phyloP scores from a whole-genome alignment of 2,797 vertebrate genomes.

The Eupleurogrammus muticus region DNA sequence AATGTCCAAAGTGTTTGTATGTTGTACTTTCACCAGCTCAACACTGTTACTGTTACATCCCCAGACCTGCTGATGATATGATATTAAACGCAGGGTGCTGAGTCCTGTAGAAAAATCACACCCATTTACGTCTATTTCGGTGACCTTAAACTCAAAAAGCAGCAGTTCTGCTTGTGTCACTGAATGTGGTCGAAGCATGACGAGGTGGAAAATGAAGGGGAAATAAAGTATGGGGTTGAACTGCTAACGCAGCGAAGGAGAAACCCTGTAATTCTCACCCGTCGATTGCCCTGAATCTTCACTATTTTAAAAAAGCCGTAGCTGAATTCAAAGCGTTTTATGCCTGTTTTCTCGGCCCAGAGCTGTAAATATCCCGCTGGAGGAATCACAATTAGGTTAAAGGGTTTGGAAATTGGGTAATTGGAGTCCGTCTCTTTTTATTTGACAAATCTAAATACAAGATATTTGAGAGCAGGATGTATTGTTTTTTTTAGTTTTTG shows the following conservation, averaged over 20 bases:
- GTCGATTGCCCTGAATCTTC: constrained; percentile 53
- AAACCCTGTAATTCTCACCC: constrained; percentile 66
- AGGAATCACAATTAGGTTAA: constrained; percentile 67
- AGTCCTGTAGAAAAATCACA: not conserved
- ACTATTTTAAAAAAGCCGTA: constrained; percentile 61
- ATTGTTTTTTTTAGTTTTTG: not conserved
- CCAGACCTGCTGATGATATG: no score
- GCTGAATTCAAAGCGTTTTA: constrained; percentile 65
- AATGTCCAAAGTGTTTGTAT: not conserved
- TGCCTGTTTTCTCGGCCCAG: constrained; percentile 66
- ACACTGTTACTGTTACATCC: not conserved
- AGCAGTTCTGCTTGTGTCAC: not conserved
- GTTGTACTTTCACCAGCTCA: not conserved
- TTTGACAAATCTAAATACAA: constrained; percentile 29
- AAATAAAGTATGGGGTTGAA: constrained; percentile 28
- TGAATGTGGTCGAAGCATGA: not conserved
- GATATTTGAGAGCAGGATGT: not conserved
- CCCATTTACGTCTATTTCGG: not conserved
- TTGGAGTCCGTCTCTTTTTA: constrained; percentile 34
- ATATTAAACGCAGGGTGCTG: not conserved
- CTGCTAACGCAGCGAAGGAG: constrained; percentile 35
- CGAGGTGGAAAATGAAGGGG: constrained; percentile 41
- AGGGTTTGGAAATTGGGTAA: constrained; percentile 53
- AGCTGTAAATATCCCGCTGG: constrained; percentile 57
- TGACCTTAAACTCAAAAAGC: constrained; percentile 9